Percentiles rank a stretch among this genome's conserved stretches.
These are phyloP conservation scores for Caenorhabditis remanei DNA, from an alignment of 1,140 invertebrate genomes.

Conservation along the genomic window DNA sequence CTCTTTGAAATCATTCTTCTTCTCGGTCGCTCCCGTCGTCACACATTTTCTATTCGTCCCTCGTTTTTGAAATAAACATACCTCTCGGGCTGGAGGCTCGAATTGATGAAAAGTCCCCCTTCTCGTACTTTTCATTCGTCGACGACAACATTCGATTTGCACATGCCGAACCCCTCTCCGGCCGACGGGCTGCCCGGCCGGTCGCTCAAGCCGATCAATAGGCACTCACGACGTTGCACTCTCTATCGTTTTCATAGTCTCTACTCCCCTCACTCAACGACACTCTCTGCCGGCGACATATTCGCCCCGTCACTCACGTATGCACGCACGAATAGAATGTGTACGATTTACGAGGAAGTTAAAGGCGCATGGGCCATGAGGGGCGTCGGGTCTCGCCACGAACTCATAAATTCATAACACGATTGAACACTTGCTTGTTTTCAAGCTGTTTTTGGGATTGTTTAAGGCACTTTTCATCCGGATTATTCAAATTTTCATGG, in stretches of 20 bases:
- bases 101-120: too few species aligned
- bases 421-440: not conserved
- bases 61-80: too few species aligned
- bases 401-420: not conserved
- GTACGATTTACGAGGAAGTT: not conserved
- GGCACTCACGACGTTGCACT: not conserved
- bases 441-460: not conserved
- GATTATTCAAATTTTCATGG: too few species aligned
- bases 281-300: not conserved
- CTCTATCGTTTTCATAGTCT: not conserved
- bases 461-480: too few species aligned
- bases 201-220: not conserved
- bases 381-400: not conserved
- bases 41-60: too few species aligned
- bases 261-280: not conserved
- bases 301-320: not conserved
- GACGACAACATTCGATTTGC: too few species aligned
- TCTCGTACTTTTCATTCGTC: too few species aligned
- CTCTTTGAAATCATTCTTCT: too few species aligned
- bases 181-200: too few species aligned
- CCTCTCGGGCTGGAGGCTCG: too few species aligned
- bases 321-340: slow-evolving; percentile 5
- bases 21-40: too few species aligned
- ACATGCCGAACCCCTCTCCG: too few species aligned
- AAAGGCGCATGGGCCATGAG: not conserved